Conservation (phyloP, 2,113 vertebrate species). For the Lepus americanus region DNA sequence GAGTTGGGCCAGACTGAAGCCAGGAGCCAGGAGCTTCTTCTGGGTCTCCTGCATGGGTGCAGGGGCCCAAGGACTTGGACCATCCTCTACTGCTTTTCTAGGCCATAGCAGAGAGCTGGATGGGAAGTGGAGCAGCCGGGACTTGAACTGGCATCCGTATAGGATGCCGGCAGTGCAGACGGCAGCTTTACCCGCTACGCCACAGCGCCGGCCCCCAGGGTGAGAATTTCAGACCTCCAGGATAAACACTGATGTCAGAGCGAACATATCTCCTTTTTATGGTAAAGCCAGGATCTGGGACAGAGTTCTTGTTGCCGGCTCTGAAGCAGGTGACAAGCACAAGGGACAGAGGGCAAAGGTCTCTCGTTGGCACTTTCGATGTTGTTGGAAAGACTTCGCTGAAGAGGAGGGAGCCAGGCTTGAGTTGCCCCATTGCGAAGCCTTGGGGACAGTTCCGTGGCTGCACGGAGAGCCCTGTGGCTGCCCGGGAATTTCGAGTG, state of each 20-base stretch:
- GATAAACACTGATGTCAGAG: background rate
- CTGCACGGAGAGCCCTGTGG: rapidly evolving
- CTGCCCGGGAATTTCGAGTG: background rate
- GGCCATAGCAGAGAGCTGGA: too few relatives aligned
- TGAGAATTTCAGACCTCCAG: background rate
- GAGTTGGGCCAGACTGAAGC: too few relatives aligned
- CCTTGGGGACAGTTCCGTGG: background rate
- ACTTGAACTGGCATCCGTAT: too few relatives aligned
- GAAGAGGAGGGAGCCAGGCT: background rate
- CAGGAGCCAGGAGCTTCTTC: too few relatives aligned
- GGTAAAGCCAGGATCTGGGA: background rate
- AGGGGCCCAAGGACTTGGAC: too few relatives aligned
- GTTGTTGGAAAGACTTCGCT: background rate
- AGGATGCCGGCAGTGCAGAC: too few relatives aligned
- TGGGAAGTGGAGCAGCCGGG: too few relatives aligned
- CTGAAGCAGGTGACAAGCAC: background rate
- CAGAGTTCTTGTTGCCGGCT: background rate
- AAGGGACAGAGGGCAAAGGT: rapidly evolving
- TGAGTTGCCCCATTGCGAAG: background rate
- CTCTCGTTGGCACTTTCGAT: background rate
- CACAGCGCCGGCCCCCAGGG: background rate
- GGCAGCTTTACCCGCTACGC: too few relatives aligned
- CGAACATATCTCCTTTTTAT: background rate
- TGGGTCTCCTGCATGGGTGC: too few relatives aligned
- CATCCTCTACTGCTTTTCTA: too few relatives aligned